phyloP scores from a whole-genome alignment of 1,140 invertebrate species.

The Platorchestia sp. region DNA sequence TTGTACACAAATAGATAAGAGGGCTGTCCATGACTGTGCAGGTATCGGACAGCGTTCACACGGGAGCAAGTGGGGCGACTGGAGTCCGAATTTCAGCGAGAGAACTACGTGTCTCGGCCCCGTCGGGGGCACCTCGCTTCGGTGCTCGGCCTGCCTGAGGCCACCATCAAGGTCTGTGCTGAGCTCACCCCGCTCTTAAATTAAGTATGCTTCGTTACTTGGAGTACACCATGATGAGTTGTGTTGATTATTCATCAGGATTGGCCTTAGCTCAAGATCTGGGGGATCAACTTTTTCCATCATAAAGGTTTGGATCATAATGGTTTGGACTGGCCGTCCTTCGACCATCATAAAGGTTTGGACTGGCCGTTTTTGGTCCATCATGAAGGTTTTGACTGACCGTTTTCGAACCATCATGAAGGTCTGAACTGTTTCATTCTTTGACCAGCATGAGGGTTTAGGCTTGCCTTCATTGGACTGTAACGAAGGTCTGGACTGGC shows the following conservation, averaged over 20 bases:
- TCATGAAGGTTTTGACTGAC: background rate
- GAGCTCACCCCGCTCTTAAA: background rate
- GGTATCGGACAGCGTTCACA: slow-evolving; percentile 98
- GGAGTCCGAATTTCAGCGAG: slow-evolving; percentile 97
- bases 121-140: slow-evolving; percentile 95
- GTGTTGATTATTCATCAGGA: too few relatives aligned
- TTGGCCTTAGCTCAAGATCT: too few relatives aligned
- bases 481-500: background rate
- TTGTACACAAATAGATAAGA: too few relatives aligned
- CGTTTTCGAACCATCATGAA: background rate
- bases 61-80: slow-evolving; percentile 92
- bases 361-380: background rate
- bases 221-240: background rate
- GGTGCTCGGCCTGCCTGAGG: slow-evolving; percentile 93
- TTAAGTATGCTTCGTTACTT: background rate
- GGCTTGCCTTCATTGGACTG: background rate
- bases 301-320: background rate
- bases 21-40: slow-evolving; percentile 71
- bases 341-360: background rate
- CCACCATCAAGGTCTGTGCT: slow-evolving; percentile 94
- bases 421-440: background rate
- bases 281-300: background rate
- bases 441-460: background rate
- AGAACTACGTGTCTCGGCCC: slow-evolving; percentile 97
- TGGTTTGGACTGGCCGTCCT: background rate